Conservation (phyloP, 2,888 invertebrate species). For the Tenthredo mesomela region DNA sequence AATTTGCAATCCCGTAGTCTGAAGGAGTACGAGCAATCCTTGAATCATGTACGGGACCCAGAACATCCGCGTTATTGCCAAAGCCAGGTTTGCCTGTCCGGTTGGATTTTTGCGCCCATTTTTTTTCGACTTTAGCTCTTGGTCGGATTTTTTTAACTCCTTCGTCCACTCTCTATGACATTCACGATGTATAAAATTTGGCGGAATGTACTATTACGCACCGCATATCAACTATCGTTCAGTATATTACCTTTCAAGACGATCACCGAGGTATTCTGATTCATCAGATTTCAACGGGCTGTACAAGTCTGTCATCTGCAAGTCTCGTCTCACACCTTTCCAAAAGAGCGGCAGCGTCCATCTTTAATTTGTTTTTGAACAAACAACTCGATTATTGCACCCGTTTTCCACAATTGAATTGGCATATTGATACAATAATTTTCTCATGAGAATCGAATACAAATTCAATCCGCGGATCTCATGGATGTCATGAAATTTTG, state of each 20-base stretch:
- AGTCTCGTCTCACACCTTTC: too few species aligned
- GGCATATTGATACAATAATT: too few species aligned
- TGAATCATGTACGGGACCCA: constrained; percentile 66
- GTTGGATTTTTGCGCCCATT: constrained; percentile 58
- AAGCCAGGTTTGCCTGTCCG: constrained; percentile 75
- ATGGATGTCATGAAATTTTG: not conserved
- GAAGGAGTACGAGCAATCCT: constrained; percentile 57
- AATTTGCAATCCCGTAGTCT: constrained; percentile 56
- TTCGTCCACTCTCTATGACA: constrained; percentile 75
- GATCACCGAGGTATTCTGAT: too few species aligned
- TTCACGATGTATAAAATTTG: not conserved
- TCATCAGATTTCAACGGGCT: too few species aligned
- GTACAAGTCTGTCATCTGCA: too few species aligned
- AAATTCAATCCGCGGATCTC: not conserved
- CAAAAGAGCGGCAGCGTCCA: too few species aligned
- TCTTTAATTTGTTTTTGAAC: not conserved
- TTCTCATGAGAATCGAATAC: too few species aligned
- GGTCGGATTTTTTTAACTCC: constrained; percentile 70
- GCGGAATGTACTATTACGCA: too few species aligned
- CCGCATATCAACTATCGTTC: not conserved
- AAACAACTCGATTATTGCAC: too few species aligned
- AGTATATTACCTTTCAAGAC: too few species aligned
- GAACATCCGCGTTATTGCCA: constrained; percentile 77
- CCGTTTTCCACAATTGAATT: too few species aligned
- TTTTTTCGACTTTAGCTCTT: constrained; percentile 59